Evolutionary conservation across 1,140 invertebrate species (phyloP), one percentile per base, ranked within the genome.

Genomic region (Drosophila ironensis): DNA sequence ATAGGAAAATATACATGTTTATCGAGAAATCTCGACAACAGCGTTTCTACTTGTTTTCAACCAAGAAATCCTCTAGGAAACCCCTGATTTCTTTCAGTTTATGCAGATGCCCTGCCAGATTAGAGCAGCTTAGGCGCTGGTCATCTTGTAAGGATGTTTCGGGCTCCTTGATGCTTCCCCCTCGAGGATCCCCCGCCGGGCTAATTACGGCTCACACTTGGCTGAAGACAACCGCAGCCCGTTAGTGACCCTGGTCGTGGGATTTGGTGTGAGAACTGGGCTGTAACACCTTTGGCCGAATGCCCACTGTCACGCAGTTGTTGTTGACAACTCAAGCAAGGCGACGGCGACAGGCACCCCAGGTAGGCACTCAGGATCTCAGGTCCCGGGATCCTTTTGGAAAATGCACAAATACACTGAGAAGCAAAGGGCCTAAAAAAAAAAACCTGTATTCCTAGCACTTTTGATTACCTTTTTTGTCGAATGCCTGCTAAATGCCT

Each of bases 131-230:
- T 61, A 47, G 28, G 12, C n/a, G n/a, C 30, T 38, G 27, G 14
- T 20, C 33, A 52, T 44, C 59, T 11, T 66, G 61, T 52, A 66
- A 66, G 52, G n/a, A n/a, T n/a, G n/a, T n/a, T n/a, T n/a, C n/a
- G n/a, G n/a, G n/a, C n/a, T n/a, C n/a, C n/a, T n/a, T n/a, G n/a
- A n/a, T n/a, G 28, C 22, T 19, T 53, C 11, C 12, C n/a, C n/a
- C 28, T 11, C n/a, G 11, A n/a, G n/a, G 30, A 14, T 33, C 11
- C n/a, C 30, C 30, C 30, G 30, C 7, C 30, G 6, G 19, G 42
- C 64, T 69, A 69, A 69, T 69, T 69, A 69, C 51, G 17, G 35
- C n/a, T 68, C 64, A 68, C 41, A 68, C 64, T 68, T 68, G 61
- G 63, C 64, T 68, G 64, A 16, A 30, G 64, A 40, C 57, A 44